Evolutionary conservation across 1,140 invertebrate genomes (phyloP).

Genomic region (Euglossa dilemma): DNA sequence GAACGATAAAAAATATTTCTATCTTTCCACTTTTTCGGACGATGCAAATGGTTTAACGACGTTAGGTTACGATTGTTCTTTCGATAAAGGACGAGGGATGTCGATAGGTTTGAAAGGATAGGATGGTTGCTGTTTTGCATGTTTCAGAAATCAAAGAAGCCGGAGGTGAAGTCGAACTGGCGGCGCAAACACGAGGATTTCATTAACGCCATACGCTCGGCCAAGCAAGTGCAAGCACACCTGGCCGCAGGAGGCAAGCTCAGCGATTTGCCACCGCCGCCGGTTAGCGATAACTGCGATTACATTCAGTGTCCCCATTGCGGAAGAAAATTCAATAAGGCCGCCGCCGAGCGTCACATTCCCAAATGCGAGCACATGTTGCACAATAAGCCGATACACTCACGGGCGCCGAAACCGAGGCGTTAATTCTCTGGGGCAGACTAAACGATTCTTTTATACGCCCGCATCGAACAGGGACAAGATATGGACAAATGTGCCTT

Average conservation of each 20-base stretch:
- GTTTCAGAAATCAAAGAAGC: slow-evolving; percentile 72
- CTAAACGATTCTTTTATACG: not conserved
- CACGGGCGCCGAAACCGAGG: slow-evolving; percentile 67
- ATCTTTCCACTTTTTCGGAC: too few relatives aligned
- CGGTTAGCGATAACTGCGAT: slow-evolving; percentile 92
- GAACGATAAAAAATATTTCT: too few relatives aligned
- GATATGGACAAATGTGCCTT: not conserved
- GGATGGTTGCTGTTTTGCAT: slow-evolving; percentile 8
- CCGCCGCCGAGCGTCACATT: slow-evolving; percentile 95
- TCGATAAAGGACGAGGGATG: too few relatives aligned
- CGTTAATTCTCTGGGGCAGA: slow-evolving; percentile 54
- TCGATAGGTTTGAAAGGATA: not conserved
- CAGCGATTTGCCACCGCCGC: slow-evolving; percentile 94
- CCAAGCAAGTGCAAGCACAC: slow-evolving; percentile 93
- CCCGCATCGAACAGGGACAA: not conserved
- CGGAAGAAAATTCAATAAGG: slow-evolving; percentile 91
- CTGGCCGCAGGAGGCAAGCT: slow-evolving; percentile 93
- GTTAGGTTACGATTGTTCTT: too few relatives aligned
- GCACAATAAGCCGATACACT: slow-evolving; percentile 89
- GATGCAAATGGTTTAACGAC: too few relatives aligned
- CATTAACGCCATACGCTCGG: slow-evolving; percentile 93
- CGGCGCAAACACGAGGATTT: slow-evolving; percentile 96
- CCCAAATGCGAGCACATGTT: slow-evolving; percentile 94
- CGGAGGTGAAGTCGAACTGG: slow-evolving; percentile 87
- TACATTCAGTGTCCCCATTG: slow-evolving; percentile 97